phyloP scores from a whole-genome alignment of 2,888 invertebrate genomes.

The Gibbula magus region DNA sequence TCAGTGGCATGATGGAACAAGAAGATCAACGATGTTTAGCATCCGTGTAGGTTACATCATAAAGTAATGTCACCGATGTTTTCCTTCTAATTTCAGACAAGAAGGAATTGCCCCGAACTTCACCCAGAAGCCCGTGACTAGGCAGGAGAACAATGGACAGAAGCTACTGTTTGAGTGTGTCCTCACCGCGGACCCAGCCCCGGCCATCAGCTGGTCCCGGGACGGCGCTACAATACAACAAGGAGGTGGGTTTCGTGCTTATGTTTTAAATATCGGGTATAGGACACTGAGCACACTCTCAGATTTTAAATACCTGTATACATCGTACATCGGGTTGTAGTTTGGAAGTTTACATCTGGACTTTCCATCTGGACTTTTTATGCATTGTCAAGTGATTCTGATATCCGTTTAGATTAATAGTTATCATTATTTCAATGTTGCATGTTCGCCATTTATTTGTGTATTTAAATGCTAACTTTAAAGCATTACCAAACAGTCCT shows the following conservation, averaged over 20 bases:
- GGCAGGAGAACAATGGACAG: constrained; percentile 96
- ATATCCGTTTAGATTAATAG: too few relatives aligned
- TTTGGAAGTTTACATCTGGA: neutral
- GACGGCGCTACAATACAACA: constrained; percentile 59
- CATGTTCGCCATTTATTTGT: too few relatives aligned
- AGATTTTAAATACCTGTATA: neutral
- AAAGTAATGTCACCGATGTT: neutral
- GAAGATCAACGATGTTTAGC: too few relatives aligned
- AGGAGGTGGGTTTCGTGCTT: constrained; percentile 52
- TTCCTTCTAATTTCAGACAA: constrained; percentile 52
- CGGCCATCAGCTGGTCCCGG: constrained; percentile 88
- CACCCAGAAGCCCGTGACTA: constrained; percentile 97
- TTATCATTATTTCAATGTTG: too few relatives aligned
- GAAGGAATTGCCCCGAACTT: constrained; percentile 88
- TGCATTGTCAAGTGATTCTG: too few relatives aligned
- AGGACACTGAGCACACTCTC: neutral
- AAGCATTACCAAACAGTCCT: too few relatives aligned
- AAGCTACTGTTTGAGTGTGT: constrained; percentile 97
- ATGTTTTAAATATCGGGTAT: too few relatives aligned
- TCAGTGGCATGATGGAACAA: too few relatives aligned
- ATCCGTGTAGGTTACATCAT: neutral
- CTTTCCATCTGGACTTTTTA: neutral
- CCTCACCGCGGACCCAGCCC: constrained; percentile 97
- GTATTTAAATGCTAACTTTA: too few relatives aligned
- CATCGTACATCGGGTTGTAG: neutral